phyloP scores from a whole-genome alignment of 2,797 vertebrate genomes.

The Myotis vivesi region DNA sequence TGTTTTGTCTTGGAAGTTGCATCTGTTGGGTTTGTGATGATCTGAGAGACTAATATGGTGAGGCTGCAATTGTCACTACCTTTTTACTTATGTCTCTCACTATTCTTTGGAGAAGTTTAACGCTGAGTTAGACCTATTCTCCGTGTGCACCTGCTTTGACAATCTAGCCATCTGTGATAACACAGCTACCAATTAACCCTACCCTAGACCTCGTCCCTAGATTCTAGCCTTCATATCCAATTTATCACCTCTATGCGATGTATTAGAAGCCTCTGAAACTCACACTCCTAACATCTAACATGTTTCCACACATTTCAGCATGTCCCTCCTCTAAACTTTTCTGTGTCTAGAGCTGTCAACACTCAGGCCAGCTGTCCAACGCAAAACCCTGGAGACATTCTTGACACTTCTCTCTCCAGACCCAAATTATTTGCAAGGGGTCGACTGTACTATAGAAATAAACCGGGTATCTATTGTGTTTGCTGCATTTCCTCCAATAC shows the following conservation, averaged over 20 bases:
- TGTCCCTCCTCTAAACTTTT: not conserved
- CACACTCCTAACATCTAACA: not conserved
- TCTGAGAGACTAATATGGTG: not conserved
- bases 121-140: not conserved
- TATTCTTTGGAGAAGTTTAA: not conserved
- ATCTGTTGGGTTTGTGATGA: not conserved
- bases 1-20: not conserved
- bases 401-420: not conserved
- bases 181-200: not conserved
- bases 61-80: not conserved
- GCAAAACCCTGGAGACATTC: not conserved
- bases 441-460: not conserved
- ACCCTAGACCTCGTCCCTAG: not conserved
- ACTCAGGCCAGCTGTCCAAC: not conserved
- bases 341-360: not conserved
- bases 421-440: not conserved
- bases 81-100: not conserved
- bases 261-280: not conserved
- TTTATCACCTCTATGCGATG: not conserved
- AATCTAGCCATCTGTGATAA: not conserved
- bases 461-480: rapidly evolving
- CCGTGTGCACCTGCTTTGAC: not conserved
- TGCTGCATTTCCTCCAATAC: not conserved
- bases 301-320: not conserved
- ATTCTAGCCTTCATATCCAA: not conserved